phyloP scores from a whole-genome alignment of 35 echinoderm and acorn worm genomes.

The Apostichopus parvimensis region DNA sequence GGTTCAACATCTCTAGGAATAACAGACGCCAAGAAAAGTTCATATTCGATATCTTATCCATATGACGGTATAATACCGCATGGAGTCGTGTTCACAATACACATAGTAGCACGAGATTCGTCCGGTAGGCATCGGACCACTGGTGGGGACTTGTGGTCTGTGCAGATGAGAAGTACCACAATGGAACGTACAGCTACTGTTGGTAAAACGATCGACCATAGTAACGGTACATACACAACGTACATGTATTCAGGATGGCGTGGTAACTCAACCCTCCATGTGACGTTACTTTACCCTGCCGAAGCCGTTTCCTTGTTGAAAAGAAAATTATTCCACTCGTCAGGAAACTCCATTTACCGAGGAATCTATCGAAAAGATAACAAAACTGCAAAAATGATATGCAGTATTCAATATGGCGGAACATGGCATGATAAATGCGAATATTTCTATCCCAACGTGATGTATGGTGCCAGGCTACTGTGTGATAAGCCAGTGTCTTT shows the following conservation, averaged over 20 bases:
- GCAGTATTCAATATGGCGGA: slow-evolving; percentile 7
- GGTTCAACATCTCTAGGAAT: neutral
- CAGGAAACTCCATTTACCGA: neutral
- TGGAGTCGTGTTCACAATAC: neutral
- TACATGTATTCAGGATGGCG: neutral
- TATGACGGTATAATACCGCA: neutral
- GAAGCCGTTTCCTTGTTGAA: neutral
- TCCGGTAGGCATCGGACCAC: neutral
- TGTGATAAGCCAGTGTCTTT: slow-evolving; percentile 4
- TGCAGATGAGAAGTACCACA: neutral
- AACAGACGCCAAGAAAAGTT: neutral
- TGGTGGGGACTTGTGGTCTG: neutral
- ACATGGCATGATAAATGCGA: slow-evolving; percentile 28
- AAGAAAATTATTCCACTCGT: neutral
- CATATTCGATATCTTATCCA: neutral
- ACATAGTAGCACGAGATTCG: slow-evolving; percentile 12
- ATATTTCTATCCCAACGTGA: neutral
- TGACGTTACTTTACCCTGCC: neutral
- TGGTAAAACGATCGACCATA: slow-evolving; percentile 3
- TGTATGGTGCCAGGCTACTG: neutral
- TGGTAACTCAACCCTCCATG: neutral
- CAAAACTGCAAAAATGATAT: neutral
- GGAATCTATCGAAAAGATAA: slow-evolving; percentile 11
- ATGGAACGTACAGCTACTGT: neutral
- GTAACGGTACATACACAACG: slow-evolving; percentile 4